Evolutionary conservation across 2,888 invertebrate genomes (phyloP).

Genomic region (Pemphredon lugubris): DNA sequence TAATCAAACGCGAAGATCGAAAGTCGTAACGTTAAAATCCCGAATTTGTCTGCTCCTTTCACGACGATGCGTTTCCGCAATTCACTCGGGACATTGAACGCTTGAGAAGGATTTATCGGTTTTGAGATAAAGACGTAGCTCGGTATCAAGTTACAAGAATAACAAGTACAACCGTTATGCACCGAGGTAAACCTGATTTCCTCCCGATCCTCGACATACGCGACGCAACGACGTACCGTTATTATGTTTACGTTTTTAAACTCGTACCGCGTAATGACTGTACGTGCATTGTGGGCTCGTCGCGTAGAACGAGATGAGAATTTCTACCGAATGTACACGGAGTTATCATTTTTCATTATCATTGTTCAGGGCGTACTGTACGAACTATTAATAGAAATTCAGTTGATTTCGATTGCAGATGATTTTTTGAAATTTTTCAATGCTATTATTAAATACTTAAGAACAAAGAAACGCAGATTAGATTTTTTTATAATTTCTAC

Average conservation of each 20-base stretch:
- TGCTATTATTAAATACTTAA: no score
- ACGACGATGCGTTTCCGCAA: slow-evolving; percentile 20
- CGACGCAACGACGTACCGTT: slow-evolving; percentile 31
- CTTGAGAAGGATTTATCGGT: slow-evolving; percentile 26
- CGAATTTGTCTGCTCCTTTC: background rate
- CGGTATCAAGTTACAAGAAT: slow-evolving; percentile 13
- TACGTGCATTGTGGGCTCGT: no score
- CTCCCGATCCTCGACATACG: slow-evolving; percentile 32
- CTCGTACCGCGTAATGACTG: slow-evolving; percentile 19
- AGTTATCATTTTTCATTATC: no score
- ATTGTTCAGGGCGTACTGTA: no score
- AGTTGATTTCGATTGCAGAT: no score
- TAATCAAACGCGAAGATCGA: background rate
- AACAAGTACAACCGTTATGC: slow-evolving; percentile 28
- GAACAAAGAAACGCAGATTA: no score
- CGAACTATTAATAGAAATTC: no score
- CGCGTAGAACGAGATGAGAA: no score
- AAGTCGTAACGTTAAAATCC: background rate
- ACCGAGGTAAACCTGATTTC: slow-evolving; percentile 30
- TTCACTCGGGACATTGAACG: slow-evolving; percentile 5
- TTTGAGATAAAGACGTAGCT: slow-evolving; percentile 20
- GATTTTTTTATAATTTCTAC: no score
- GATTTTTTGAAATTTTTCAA: no score
- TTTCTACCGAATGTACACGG: no score
- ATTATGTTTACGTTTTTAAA: slow-evolving; percentile 21